Evolutionary conservation across 2,888 invertebrate genomes (phyloP), one percentile per base, ranked within the genome.

Genomic region (Macroteleia sp.): DNA sequence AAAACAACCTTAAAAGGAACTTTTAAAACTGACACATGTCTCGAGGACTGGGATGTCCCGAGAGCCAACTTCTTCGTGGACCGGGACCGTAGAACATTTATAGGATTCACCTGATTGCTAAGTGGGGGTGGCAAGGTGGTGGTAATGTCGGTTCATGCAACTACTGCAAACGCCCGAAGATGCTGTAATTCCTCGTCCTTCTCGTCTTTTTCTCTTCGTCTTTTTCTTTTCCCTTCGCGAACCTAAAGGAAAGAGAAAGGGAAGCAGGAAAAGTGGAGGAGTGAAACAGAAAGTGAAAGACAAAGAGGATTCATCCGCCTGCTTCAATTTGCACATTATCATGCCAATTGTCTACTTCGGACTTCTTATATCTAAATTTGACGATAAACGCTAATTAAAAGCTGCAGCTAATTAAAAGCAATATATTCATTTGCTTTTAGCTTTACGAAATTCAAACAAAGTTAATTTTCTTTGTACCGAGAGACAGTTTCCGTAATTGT

Each of bases 21-120:
- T 83, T 84, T 85, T 77, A 86, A 87, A 83, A 83, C 85, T 82
- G 77, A 87, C 85, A 83, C 89, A 88, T 88, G 82, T 82, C 86
- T 87, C 88, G 80, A 82, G 87, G 87, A 86, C 86, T 75, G 83
- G 78, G 80, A 80, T 81, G 84, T 85, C 86, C 87, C 87, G 85
- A 77, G 85, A 82, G 79, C 83, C 66, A 86, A 88, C 87, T 87
- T 87, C 85, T 87, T 81, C 83, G 75, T 81, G 79, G 81, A 78
- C 81, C 66, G 80, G 81, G 66, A 82, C 85, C 86, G 86, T 86
- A 84, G 86, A 87, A 89, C 90, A 91, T 91, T 91, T 91, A 91
- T 91, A 91, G 91, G 91, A 91, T 91, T 90, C 89, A 87, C 85
- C 86, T 82, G 85, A 87, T 89, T 81, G 79, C 59, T 69, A 85